phyloP scores from a whole-genome alignment of 2,888 invertebrate genomes.

The Seira ritae region DNA sequence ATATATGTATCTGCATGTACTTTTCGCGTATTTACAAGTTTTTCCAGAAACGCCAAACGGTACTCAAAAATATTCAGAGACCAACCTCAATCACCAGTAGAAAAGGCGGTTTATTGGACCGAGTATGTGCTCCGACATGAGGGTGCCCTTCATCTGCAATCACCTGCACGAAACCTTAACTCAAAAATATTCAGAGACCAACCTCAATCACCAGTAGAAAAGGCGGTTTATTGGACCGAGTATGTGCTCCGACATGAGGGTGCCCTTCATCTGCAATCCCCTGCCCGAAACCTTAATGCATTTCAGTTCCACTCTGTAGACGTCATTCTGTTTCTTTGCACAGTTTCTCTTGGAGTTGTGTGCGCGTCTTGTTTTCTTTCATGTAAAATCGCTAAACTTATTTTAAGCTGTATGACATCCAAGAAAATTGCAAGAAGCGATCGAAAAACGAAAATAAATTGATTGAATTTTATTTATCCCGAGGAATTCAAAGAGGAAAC shows the following conservation, averaged over 20 bases:
- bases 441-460: no score
- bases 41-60: conserved; percentile 29
- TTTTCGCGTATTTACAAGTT: background rate
- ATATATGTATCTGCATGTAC: background rate
- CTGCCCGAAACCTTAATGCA: conserved; percentile 69
- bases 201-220: conserved; percentile 40
- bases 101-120: conserved; percentile 54
- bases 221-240: conserved; percentile 59
- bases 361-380: no score
- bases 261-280: conserved; percentile 62
- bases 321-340: conserved; percentile 53
- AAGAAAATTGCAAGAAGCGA: no score
- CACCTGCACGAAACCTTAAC: conserved; percentile 70
- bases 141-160: conserved; percentile 53
- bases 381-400: no score
- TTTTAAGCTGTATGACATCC: no score
- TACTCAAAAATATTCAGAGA: conserved; percentile 45
- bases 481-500: no score
- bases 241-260: conserved; percentile 75
- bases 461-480: no score
- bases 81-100: conserved; percentile 38
- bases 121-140: conserved; percentile 75
- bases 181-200: conserved; percentile 46
- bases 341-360: background rate
- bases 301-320: conserved; percentile 74